Percentiles rank a stretch among this genome's conserved stretches.
Evolutionary conservation across 2,113 vertebrate species (phyloP).

Genomic region (Phalacrocorax carbo): DNA sequence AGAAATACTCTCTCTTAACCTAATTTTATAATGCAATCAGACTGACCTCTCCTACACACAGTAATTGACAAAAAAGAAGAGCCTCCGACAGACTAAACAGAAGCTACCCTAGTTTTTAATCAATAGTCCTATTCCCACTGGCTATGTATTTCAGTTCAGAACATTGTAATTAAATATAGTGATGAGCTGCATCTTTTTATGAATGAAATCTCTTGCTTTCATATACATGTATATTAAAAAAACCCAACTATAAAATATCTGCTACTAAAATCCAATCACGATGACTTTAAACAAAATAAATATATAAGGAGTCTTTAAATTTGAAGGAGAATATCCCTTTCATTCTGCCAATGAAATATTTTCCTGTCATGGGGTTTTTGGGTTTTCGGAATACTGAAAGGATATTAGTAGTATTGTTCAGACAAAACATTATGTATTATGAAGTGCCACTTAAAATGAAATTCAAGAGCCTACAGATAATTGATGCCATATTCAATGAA

Average conservation of each 20-base stretch:
- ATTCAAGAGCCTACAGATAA: not conserved
- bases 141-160: slow-evolving; percentile 50
- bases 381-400: not conserved
- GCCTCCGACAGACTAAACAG: slow-evolving; percentile 38
- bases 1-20: slow-evolving; percentile 42
- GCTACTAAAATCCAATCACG: not conserved
- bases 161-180: slow-evolving; percentile 59
- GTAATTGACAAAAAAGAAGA: slow-evolving; percentile 21
- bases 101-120: slow-evolving; percentile 63
- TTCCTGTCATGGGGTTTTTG: not conserved
- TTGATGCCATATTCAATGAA: not conserved
- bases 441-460: not conserved
- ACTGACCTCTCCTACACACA: slow-evolving; percentile 20
- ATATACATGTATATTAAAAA: not conserved
- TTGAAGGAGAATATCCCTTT: not conserved
- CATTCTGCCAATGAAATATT: not conserved
- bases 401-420: not conserved
- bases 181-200: slow-evolving; percentile 43
- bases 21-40: slow-evolving; percentile 28
- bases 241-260: not conserved
- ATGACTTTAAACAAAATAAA: not conserved
- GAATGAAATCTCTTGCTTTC: slow-evolving; percentile 22
- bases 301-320: not conserved
- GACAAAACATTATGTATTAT: not conserved
- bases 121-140: slow-evolving; percentile 58